Percentiles rank a stretch among this genome's conserved stretches.
Evolutionary conservation across 2,888 invertebrate genomes (phyloP).

Genomic region (Polydesmus complanatus): DNA sequence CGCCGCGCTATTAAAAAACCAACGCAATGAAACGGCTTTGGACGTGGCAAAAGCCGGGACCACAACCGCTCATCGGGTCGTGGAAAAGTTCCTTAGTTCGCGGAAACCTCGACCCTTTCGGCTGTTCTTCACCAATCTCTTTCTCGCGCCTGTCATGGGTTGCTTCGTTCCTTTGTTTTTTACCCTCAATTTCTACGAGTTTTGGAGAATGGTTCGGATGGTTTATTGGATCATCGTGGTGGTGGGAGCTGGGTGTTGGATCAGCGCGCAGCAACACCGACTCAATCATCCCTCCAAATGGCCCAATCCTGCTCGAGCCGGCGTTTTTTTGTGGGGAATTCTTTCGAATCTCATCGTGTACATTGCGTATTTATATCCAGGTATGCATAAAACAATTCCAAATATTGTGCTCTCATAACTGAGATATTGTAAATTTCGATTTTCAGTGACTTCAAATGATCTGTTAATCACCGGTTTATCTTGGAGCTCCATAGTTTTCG

Average conservation of each 20-base stretch:
- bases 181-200: background rate
- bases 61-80: background rate
- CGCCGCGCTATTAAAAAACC: background rate
- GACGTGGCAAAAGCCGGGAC: background rate
- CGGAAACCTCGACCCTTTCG: background rate
- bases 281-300: slow-evolving; percentile 5
- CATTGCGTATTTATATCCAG: slow-evolving; percentile 1
- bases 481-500: background rate
- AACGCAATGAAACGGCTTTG: slow-evolving; percentile 3
- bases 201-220: background rate
- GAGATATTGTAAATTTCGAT: background rate
- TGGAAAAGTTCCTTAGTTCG: background rate
- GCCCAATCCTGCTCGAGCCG: slow-evolving; percentile 13
- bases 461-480: slow-evolving; percentile 2
- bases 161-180: slow-evolving; percentile 1
- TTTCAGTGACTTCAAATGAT: background rate
- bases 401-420: background rate
- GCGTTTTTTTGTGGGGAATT: slow-evolving; percentile 9
- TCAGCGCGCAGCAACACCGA: slow-evolving; percentile 6
- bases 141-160: background rate
- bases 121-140: background rate
- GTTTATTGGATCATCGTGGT: background rate
- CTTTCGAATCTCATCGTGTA: slow-evolving; percentile 5
- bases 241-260: slow-evolving; percentile 3
- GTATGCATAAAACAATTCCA: background rate